Conservation (phyloP, 2,797 vertebrate species). For the Florisuga fusca region DNA sequence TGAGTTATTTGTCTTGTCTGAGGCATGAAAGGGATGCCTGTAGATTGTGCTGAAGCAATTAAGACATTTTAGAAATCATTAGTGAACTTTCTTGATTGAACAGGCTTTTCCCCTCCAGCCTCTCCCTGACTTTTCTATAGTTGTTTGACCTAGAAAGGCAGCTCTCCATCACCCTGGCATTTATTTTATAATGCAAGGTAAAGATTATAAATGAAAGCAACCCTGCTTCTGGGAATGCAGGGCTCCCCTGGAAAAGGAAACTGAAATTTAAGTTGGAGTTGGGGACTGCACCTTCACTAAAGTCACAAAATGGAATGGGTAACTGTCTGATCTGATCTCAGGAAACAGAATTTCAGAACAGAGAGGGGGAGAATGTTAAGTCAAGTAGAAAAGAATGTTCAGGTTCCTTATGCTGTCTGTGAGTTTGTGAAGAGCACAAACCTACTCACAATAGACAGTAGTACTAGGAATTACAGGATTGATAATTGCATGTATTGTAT, state of each 20-base stretch:
- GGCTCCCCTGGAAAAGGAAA: neutral
- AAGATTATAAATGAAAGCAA: conserved; percentile 43
- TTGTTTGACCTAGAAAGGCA: conserved; percentile 31
- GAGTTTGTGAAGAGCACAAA: neutral
- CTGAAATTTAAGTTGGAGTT: neutral
- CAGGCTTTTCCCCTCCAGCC: conserved; percentile 8
- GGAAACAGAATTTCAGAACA: neutral
- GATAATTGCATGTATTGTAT: neutral
- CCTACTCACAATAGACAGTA: neutral
- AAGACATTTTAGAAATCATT: conserved; percentile 63
- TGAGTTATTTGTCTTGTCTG: conserved; percentile 64
- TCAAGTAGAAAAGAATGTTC: neutral
- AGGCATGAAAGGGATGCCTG: conserved; percentile 62
- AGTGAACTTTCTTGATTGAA: conserved; percentile 18
- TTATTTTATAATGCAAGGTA: conserved; percentile 24
- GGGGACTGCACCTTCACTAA: neutral
- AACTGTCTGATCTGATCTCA: neutral
- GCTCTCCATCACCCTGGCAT: conserved; percentile 29
- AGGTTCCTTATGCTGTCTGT: neutral
- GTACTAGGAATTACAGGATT: neutral
- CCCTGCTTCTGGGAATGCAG: neutral
- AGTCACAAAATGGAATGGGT: neutral
- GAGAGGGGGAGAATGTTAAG: neutral
- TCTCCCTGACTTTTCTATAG: neutral
- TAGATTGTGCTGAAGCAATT: conserved; percentile 47